Conservation (phyloP, 2,888 invertebrate genomes). For the Pachycephus smyrnensis region DNA sequence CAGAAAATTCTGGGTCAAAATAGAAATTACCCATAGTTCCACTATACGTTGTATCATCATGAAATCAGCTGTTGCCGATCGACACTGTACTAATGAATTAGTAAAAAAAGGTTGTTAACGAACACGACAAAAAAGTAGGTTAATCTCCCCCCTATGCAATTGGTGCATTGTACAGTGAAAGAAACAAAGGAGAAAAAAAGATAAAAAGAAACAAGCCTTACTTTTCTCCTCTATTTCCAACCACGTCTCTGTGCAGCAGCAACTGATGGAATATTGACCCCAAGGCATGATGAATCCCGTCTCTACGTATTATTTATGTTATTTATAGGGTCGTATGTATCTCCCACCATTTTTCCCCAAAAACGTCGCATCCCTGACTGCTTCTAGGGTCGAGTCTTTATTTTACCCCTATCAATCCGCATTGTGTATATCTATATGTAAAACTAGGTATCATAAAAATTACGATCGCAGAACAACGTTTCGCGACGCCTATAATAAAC, state of each 20-base stretch:
- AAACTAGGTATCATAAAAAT: no score
- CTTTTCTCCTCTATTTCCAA: slow-evolving; percentile 14
- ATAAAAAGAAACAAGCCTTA: not conserved
- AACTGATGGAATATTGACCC: slow-evolving; percentile 27
- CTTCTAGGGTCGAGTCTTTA: not conserved
- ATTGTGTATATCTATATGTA: no score
- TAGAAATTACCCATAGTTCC: not conserved
- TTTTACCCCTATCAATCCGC: not conserved
- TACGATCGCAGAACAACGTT: no score
- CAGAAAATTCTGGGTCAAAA: not conserved
- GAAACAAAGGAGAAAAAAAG: not conserved
- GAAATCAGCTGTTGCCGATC: not conserved
- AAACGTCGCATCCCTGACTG: not conserved
- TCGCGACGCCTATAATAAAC: no score
- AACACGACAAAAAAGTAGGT: not conserved
- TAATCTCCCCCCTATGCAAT: not conserved
- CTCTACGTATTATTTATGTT: slow-evolving; percentile 31
- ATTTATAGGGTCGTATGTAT: slow-evolving; percentile 11
- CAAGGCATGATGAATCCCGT: slow-evolving; percentile 10
- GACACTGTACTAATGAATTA: not conserved
- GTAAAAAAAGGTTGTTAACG: not conserved
- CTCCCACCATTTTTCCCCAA: not conserved
- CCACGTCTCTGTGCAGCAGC: slow-evolving; percentile 18
- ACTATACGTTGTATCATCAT: not conserved
- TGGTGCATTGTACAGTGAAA: not conserved